A percentile compares a stretch with the other conserved stretches of the same genome.
These are phyloP conservation scores for Burhinus oedicnemus DNA, from an alignment of 2,113 vertebrate genomes.

Conservation along the genomic window DNA sequence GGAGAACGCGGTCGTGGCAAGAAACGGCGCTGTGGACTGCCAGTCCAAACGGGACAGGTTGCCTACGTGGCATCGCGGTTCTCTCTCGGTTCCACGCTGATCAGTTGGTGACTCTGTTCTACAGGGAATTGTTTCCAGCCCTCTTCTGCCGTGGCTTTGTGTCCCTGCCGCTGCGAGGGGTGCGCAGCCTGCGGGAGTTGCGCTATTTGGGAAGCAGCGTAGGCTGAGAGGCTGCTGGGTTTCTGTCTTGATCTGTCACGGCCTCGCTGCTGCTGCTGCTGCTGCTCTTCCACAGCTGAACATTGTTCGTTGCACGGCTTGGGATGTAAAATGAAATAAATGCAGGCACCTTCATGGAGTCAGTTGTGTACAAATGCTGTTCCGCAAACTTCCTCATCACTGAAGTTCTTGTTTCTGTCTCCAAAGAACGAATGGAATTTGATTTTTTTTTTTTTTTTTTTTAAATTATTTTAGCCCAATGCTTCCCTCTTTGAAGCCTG, in stretches of 20 bases:
- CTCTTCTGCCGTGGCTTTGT: no score
- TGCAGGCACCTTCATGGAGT: not conserved
- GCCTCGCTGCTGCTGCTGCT: not conserved
- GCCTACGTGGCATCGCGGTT: no score
- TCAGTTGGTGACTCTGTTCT: no score
- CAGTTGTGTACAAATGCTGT: not conserved
- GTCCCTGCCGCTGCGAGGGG: no score
- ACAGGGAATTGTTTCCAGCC: no score
- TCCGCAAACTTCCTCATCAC: not conserved
- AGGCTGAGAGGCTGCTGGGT: not conserved
- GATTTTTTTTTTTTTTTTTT: not conserved
- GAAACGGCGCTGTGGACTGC: no score
- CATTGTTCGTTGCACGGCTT: not conserved
- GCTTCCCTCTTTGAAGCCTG: constrained; percentile 93
- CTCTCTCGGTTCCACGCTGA: no score
- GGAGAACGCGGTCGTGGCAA: no score
- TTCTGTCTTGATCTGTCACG: not conserved
- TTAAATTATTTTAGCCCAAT: constrained; percentile 77
- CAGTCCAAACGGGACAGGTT: no score
- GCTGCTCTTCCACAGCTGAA: not conserved
- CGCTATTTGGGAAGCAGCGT: not conserved
- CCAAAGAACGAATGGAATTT: not conserved
- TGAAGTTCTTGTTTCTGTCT: not conserved
- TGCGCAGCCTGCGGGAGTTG: not conserved
- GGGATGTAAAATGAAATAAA: not conserved